Conservation (phyloP, 2,888 invertebrate genomes). For the Crossocerus cetratus region DNA sequence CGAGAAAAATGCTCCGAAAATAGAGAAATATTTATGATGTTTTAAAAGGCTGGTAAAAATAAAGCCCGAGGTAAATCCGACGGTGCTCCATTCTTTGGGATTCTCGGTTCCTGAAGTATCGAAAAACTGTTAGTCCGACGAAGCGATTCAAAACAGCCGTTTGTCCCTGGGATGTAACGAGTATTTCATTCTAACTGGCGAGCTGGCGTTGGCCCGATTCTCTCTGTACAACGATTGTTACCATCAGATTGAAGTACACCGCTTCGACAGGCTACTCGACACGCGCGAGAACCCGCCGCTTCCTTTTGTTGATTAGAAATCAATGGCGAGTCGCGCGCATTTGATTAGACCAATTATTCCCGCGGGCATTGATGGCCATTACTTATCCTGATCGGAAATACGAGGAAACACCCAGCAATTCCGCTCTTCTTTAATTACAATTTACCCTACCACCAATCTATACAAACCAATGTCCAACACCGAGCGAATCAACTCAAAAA, state of each 20-base stretch:
- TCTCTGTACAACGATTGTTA: constrained; percentile 17
- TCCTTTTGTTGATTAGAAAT: constrained; percentile 49
- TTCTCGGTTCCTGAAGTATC: constrained; percentile 33
- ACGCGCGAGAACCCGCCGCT: constrained; percentile 37
- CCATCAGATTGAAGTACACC: constrained; percentile 47
- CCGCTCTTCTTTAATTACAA: no score
- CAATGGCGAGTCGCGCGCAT: constrained; percentile 33
- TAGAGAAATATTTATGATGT: no score
- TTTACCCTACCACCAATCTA: no score
- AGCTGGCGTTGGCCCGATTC: background rate
- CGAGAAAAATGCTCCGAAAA: no score
- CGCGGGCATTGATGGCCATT: background rate
- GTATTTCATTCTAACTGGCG: constrained; percentile 40
- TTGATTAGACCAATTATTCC: constrained; percentile 42
- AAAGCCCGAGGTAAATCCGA: constrained; percentile 13
- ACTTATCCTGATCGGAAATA: no score
- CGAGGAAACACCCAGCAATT: no score
- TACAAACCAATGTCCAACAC: no score
- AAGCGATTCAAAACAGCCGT: constrained; percentile 50
- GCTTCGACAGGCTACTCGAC: constrained; percentile 41
- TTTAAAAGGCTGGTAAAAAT: background rate
- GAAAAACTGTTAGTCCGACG: constrained; percentile 49
- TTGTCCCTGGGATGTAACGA: constrained; percentile 46
- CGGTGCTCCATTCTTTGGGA: constrained; percentile 27
- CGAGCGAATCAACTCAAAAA: no score